Percentiles rank a stretch among this genome's conserved stretches.
Evolutionary conservation across 2,113 vertebrate genomes (phyloP).

Genomic region (Scatophagus argus): DNA sequence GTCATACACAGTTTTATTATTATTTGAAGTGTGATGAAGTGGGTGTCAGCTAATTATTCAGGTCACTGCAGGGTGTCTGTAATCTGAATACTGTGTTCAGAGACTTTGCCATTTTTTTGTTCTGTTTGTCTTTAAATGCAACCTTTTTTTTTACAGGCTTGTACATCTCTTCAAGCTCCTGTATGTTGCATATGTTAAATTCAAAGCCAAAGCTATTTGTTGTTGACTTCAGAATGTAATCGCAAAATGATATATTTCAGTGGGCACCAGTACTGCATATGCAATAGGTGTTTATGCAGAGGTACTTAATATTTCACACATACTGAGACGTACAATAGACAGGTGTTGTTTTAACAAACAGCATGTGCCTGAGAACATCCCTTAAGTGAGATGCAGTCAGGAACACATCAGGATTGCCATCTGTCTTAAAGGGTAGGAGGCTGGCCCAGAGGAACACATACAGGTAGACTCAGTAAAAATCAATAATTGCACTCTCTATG

Average conservation of each 20-base stretch:
- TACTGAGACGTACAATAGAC: conserved; percentile 25
- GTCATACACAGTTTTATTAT: conserved; percentile 17
- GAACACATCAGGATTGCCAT: conserved; percentile 68
- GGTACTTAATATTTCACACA: conserved; percentile 50
- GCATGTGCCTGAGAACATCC: conserved; percentile 49
- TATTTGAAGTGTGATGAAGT: conserved; percentile 34
- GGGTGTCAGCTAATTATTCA: conserved; percentile 27
- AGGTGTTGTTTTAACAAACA: conserved; percentile 70
- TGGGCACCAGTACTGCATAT: neutral
- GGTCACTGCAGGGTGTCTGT: neutral
- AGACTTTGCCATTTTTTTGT: neutral
- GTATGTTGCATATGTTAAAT: conserved; percentile 4
- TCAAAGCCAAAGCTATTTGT: neutral
- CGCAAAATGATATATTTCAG: conserved; percentile 20
- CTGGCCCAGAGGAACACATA: conserved; percentile 54
- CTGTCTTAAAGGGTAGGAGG: conserved; percentile 60
- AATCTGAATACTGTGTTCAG: neutral
- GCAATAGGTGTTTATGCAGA: conserved; percentile 28
- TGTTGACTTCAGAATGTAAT: conserved; percentile 15
- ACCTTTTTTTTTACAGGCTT: neutral
- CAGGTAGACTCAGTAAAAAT: conserved; percentile 55
- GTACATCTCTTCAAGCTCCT: neutral
- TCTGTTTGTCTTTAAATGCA: neutral
- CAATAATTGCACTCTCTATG: conserved; percentile 42
- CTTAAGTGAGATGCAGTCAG: conserved; percentile 67